A percentile compares a stretch with the other conserved stretches of the same genome.
phyloP scores from a whole-genome alignment of 2,888 invertebrate genomes.

The Tipula lateralis region DNA sequence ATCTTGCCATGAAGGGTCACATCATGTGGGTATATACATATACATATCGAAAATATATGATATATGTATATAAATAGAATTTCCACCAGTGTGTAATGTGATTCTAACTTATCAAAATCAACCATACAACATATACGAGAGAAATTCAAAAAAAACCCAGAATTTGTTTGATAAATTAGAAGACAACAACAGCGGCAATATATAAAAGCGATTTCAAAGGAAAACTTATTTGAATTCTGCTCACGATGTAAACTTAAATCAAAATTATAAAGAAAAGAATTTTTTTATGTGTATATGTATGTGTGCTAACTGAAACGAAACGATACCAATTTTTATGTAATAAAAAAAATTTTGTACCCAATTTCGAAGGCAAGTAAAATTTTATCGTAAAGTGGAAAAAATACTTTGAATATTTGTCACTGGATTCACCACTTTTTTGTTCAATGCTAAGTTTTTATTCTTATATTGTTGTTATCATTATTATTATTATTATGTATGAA shows the following conservation, averaged over 20 bases:
- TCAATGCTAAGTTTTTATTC: background rate
- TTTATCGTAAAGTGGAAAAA: background rate
- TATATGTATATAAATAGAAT: background rate
- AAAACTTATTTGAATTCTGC: background rate
- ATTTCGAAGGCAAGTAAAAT: background rate
- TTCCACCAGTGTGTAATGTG: background rate
- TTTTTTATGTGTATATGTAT: background rate
- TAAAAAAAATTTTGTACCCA: background rate
- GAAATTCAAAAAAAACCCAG: background rate
- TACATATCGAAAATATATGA: background rate
- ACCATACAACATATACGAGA: background rate
- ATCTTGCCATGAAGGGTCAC: background rate
- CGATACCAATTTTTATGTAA: background rate
- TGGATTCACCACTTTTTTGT: background rate
- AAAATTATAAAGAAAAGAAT: background rate
- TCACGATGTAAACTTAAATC: conserved; percentile 19
- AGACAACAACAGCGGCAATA: background rate
- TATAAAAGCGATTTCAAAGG: background rate
- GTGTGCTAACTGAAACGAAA: background rate
- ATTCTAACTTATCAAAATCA: background rate
- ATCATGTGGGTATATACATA: background rate
- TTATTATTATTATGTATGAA: background rate
- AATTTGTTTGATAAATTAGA: conserved; percentile 19
- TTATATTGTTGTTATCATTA: background rate
- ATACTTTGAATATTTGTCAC: conserved; percentile 11